phyloP scores from a whole-genome alignment of 2,888 invertebrate species.

The Mesochorus sp. region DNA sequence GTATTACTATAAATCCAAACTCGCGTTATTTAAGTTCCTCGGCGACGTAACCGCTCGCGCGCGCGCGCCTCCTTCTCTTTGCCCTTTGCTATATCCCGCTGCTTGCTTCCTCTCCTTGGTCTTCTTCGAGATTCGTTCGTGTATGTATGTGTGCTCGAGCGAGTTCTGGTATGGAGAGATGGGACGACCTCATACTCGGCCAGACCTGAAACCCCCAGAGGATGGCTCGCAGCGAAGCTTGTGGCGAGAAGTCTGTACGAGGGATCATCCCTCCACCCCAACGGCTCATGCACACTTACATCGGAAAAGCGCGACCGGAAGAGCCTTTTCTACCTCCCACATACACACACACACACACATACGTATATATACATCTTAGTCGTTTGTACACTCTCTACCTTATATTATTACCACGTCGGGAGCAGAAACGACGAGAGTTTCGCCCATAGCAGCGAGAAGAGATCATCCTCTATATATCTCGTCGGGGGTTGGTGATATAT shows the following conservation, averaged over 20 bases:
- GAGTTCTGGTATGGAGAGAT: not conserved
- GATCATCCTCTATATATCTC: constrained; percentile 36
- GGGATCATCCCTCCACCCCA: not conserved
- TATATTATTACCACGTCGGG: constrained; percentile 59
- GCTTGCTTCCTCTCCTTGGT: constrained; percentile 22
- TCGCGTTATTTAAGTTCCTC: constrained; percentile 78
- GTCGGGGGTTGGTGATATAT: constrained; percentile 45
- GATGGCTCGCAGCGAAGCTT: not conserved
- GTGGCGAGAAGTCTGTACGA: constrained; percentile 29
- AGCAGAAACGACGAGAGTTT: constrained; percentile 45
- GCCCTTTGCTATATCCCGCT: constrained; percentile 1
- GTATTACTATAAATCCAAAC: constrained; percentile 82
- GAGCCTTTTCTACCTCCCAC: constrained; percentile 1
- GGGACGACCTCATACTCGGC: not conserved
- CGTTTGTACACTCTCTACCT: constrained; percentile 23
- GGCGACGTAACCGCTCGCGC: constrained; percentile 46
- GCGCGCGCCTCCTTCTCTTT: constrained; percentile 22
- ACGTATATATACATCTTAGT: not conserved
- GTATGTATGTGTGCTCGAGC: constrained; percentile 26
- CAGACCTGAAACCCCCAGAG: constrained; percentile 2
- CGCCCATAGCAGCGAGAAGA: constrained; percentile 18
- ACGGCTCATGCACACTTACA: constrained; percentile 13
- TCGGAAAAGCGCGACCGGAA: not conserved
- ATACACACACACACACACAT: constrained; percentile 16
- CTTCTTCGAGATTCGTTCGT: constrained; percentile 43